Evolutionary conservation across 2,888 invertebrate species (phyloP).

Genomic region (Epistrophe eligans): DNA sequence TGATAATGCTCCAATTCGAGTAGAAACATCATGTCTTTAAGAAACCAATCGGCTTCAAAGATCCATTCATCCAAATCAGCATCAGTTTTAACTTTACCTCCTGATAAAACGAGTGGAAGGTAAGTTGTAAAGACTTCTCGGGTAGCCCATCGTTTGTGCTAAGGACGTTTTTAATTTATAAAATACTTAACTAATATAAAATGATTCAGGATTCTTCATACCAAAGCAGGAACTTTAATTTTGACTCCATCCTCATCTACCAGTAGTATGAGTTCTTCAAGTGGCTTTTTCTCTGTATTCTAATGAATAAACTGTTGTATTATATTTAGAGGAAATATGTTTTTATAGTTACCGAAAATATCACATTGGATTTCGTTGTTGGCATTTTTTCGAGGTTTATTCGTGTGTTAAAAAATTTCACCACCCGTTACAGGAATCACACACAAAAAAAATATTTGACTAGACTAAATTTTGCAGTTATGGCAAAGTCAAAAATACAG

Average conservation of each 20-base stretch:
- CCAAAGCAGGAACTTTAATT: constrained; percentile 87
- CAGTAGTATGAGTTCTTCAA: constrained; percentile 84
- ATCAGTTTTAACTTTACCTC: constrained; percentile 84
- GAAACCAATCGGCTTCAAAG: constrained; percentile 86
- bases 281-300: constrained; percentile 87
- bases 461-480: neutral
- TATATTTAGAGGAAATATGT: neutral
- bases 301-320: constrained; percentile 77
- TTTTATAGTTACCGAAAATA: constrained; percentile 50
- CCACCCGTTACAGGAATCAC: constrained; percentile 2
- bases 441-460: neutral
- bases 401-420: constrained; percentile 26
- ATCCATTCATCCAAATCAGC: constrained; percentile 89
- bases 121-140: constrained; percentile 78
- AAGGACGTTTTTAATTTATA: constrained; percentile 9
- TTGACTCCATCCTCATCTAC: constrained; percentile 85
- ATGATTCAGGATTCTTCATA: constrained; percentile 81
- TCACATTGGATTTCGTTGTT: constrained; percentile 30
- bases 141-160: constrained; percentile 79
- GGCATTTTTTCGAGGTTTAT: constrained; percentile 15
- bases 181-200: neutral
- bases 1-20: constrained; percentile 87
- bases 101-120: constrained; percentile 79
- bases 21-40: constrained; percentile 89
- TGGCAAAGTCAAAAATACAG: no score